Percentiles rank a stretch among this genome's conserved stretches.
Conservation (phyloP, 2,888 invertebrate species). For the Tenthredo livida region DNA sequence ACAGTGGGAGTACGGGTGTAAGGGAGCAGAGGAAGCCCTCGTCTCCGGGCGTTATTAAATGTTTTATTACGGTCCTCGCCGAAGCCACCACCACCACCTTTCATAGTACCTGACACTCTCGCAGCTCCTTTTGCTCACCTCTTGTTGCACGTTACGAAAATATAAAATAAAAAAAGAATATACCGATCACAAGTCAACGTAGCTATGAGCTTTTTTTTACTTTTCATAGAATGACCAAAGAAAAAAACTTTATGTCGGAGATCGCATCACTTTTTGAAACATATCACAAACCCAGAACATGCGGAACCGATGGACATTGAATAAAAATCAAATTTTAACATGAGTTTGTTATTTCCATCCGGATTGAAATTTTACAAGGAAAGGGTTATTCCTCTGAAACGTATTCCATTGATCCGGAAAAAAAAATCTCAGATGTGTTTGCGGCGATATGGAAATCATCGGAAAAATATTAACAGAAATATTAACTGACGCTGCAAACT, state of each 20-base stretch:
- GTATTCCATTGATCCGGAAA: not conserved
- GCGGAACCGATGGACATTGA: not conserved
- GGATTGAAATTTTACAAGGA: not conserved
- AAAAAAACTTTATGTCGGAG: not conserved
- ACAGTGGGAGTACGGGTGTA: not conserved
- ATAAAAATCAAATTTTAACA: not conserved
- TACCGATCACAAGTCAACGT: not conserved
- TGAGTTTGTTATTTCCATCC: not conserved
- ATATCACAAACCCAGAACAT: not conserved
- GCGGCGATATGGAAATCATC: not conserved
- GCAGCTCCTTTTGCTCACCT: constrained; percentile 1
- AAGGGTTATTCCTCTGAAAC: not conserved
- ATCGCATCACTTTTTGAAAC: not conserved
- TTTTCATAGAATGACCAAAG: not conserved
- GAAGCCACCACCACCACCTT: constrained; percentile 30
- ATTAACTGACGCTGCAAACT: not conserved
- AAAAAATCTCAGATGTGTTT: not conserved
- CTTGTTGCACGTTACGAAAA: constrained; percentile 1
- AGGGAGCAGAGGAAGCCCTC: constrained; percentile 38
- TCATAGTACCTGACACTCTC: constrained; percentile 38
- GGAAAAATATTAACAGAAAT: not conserved
- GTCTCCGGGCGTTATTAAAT: constrained; percentile 62
- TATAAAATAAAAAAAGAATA: not conserved
- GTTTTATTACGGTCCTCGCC: constrained; percentile 62
- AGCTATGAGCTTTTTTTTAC: not conserved